These are phyloP conservation scores for Drosophila atripex DNA, from an alignment of 2,888 invertebrate species.

Conservation along the genomic window DNA sequence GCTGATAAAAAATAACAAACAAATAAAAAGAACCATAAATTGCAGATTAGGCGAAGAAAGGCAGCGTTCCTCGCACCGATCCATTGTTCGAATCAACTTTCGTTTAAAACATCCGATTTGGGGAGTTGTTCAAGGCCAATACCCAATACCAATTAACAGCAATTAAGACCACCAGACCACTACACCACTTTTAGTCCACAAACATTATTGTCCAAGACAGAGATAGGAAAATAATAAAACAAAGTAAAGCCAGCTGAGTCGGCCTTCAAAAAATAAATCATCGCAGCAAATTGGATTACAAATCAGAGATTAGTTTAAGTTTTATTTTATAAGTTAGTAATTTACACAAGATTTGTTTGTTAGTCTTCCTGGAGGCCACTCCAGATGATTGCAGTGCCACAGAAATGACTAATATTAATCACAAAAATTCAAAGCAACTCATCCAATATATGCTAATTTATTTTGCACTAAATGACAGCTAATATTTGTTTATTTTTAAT, in stretches of 20 bases:
- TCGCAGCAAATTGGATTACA: constrained; percentile 9
- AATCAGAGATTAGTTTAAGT: not conserved
- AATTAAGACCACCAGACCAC: constrained; percentile 54
- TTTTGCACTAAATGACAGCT: not conserved
- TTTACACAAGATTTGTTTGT: not conserved
- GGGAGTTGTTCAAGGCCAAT: constrained; percentile 44
- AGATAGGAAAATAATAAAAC: constrained; percentile 10
- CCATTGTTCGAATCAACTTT: constrained; percentile 9
- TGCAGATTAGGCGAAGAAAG: constrained; percentile 2
- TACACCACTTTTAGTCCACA: constrained; percentile 16
- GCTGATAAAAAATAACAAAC: not conserved
- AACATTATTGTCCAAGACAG: constrained; percentile 14
- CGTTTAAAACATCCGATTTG: constrained; percentile 12
- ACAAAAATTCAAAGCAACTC: not conserved
- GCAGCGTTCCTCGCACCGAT: not conserved
- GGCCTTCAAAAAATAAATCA: constrained; percentile 34
- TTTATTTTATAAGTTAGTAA: not conserved
- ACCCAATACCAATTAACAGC: constrained; percentile 41
- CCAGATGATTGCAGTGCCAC: not conserved
- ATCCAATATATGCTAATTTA: not conserved
- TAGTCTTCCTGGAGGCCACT: not conserved
- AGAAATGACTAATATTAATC: not conserved
- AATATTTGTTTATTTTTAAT: constrained; percentile 1
- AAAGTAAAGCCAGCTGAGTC: not conserved
- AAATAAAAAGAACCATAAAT: not conserved